Base-by-base conservation (phyloP, 1,140 invertebrate species). In the Drosophila ananassae region DNA sequence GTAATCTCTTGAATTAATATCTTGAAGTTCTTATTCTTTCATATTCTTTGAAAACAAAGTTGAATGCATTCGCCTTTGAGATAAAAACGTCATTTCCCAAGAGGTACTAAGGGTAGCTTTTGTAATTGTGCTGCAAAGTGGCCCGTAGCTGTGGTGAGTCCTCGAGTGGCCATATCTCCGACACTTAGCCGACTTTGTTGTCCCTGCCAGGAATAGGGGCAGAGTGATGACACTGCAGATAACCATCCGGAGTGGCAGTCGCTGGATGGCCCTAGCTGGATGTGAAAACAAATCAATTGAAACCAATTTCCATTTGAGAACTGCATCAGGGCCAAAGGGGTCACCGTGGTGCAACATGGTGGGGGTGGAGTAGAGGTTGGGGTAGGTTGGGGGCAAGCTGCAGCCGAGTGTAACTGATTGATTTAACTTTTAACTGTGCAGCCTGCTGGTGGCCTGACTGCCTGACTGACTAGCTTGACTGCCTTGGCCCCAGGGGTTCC, bases 211-310 rank as follows among this genome's bases (percentile, higher is more conserved):
- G 47, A 69, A 69, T 69, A 48, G 32, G 66, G 64, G 63, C 7
- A 34, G 13, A 32, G 44, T 47, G 30, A 69, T 68, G 66, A 56
- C 66, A 69, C 56, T 57, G 63, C 63, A 68, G 66, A 69, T 69
- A 57, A 47, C 51, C 25, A 54, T 67, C 62, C 67, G 30, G 63
- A 67, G 57, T 59, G 62, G 13, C 41, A 30, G 28, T 12, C 12
- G 53, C 12, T 13, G n/a, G n/a, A n/a, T n/a, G n/a, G n/a, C 22
- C 21, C 39, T n/a, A 41, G 44, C 37, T 73, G 57, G 58, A 34
- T 55, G 71, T 72, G 46, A 75, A 74, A 75, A 75, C 73, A 66
- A 75, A 75, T 75, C 73, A 75, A 75, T 75, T 75, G 60, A 47
- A 57, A 64, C 39, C 73, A 74, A 75, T 74, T 75, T 58, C 55